Percentiles rank a stretch among this genome's conserved stretches.
phyloP scores from a whole-genome alignment of 2,797 vertebrate species.

The Uromys caudimaculatus region DNA sequence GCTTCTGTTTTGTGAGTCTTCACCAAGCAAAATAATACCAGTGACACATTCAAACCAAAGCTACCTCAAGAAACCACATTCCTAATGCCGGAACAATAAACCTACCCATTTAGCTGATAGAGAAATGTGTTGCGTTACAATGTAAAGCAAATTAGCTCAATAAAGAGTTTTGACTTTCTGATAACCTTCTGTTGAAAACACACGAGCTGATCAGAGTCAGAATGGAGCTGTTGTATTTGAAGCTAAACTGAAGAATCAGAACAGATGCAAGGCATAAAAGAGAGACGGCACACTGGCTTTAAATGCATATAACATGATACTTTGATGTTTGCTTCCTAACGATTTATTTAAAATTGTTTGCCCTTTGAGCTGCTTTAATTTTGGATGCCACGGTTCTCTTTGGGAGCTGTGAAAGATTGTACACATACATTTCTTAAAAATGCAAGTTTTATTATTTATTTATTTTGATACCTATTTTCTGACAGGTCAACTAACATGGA shows the following conservation, averaged over 20 bases:
- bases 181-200: constrained; percentile 71
- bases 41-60: neutral
- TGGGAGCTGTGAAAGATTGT: neutral
- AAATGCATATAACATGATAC: constrained; percentile 71
- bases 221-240: constrained; percentile 62
- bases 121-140: constrained; percentile 34
- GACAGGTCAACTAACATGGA: constrained; percentile 57
- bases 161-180: constrained; percentile 64
- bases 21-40: neutral
- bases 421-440: neutral
- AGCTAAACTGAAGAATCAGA: constrained; percentile 79
- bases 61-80: neutral
- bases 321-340: constrained; percentile 74
- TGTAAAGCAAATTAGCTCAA: constrained; percentile 66
- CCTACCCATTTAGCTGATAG: neutral
- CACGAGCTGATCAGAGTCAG: constrained; percentile 67
- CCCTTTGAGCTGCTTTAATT: constrained; percentile 40
- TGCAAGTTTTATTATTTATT: constrained; percentile 35
- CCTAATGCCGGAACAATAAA: constrained; percentile 52
- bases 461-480: constrained; percentile 55
- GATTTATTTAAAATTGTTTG: constrained; percentile 73
- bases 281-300: constrained; percentile 67
- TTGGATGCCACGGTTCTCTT: constrained; percentile 61
- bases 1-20: neutral
- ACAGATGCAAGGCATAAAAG: constrained; percentile 78